Evolutionary conservation across 2,113 vertebrate genomes (phyloP).

Genomic region (Hypocryptadius cinnamomeus): DNA sequence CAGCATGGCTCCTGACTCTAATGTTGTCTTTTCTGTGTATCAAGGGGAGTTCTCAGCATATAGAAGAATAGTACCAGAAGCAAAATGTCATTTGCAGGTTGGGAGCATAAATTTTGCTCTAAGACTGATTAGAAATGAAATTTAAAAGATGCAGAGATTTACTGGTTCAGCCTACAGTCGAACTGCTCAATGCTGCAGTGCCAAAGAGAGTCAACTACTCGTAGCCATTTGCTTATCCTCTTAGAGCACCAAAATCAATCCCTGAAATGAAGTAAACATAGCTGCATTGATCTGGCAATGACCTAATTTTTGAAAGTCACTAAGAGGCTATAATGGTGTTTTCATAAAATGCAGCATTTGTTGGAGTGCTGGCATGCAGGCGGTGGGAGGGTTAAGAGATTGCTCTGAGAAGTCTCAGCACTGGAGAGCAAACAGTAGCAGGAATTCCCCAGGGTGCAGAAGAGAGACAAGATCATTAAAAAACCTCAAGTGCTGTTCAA

Average conservation of each 20-base stretch:
- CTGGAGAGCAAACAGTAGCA: not conserved
- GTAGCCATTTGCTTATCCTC: constrained; percentile 12
- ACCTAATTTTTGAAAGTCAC: constrained; percentile 28
- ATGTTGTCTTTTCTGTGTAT: not conserved
- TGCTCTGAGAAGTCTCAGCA: not conserved
- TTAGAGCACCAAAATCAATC: constrained; percentile 28
- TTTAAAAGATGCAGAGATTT: not conserved
- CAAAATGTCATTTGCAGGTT: not conserved
- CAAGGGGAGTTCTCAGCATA: not conserved
- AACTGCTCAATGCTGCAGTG: not conserved
- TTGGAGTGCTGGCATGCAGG: not conserved
- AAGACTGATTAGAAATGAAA: not conserved
- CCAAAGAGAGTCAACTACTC: not conserved
- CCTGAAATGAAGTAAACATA: constrained; percentile 10
- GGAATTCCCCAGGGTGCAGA: not conserved
- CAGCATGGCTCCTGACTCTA: not conserved
- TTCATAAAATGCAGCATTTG: constrained; percentile 5
- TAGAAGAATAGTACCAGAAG: not conserved
- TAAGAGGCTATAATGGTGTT: not conserved
- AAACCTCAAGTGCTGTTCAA: not conserved
- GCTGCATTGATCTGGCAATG: constrained; percentile 23
- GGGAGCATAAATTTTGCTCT: not conserved
- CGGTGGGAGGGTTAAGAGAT: not conserved
- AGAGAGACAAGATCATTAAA: not conserved
- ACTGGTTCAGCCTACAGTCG: not conserved